These are phyloP conservation scores for Lithosia quadra DNA, from an alignment of 2,888 invertebrate genomes.

Conservation along the genomic window DNA sequence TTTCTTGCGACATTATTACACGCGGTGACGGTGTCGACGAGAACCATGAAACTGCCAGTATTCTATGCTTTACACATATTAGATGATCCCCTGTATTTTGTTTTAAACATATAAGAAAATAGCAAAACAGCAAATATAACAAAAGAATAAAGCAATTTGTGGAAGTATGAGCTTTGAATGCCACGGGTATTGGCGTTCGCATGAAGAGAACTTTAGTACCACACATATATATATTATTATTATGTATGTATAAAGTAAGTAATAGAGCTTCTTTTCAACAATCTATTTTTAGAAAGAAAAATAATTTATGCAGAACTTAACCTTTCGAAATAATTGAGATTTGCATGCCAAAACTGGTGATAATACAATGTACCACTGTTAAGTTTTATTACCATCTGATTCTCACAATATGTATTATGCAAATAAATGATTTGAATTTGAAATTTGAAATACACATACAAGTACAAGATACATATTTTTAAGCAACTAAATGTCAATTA, in stretches of 20 bases:
- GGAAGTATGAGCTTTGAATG: not conserved
- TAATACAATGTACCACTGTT: too few relatives aligned
- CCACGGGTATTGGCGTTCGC: not conserved
- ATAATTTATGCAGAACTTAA: too few relatives aligned
- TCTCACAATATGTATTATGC: too few relatives aligned
- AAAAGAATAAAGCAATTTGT: not conserved
- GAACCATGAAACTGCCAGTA: not conserved
- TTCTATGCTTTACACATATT: not conserved
- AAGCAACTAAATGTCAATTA: not conserved
- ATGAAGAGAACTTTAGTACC: not conserved
- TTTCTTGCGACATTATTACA: conserved; percentile 23
- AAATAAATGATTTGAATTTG: too few relatives aligned
- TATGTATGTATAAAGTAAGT: too few relatives aligned
- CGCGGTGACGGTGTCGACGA: not conserved
- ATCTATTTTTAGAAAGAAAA: too few relatives aligned
- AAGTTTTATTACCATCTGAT: too few relatives aligned
- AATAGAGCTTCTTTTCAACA: not conserved
- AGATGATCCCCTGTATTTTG: not conserved
- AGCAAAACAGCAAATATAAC: not conserved
- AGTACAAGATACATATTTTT: too few relatives aligned
- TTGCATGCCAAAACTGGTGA: too few relatives aligned
- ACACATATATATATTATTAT: not conserved
- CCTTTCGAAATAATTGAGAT: too few relatives aligned
- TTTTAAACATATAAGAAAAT: too few relatives aligned
- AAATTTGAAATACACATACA: too few relatives aligned